Conservation (phyloP, 2,113 vertebrate genomes). For the Onychostruthus taczanowskii region DNA sequence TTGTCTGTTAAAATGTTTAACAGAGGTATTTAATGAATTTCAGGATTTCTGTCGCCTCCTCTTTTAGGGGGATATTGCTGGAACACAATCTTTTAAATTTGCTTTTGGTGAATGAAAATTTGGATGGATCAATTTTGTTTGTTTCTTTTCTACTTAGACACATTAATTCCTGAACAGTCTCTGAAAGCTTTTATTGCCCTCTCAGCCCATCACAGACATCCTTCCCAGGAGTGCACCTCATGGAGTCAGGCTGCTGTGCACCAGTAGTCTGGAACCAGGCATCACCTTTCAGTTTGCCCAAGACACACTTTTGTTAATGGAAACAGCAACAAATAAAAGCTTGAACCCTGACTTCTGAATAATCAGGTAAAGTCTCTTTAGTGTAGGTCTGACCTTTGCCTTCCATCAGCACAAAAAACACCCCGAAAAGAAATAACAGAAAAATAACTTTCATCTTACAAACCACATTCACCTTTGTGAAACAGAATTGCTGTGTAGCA, state of each 20-base stretch:
- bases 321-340: neutral
- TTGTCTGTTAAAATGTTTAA: neutral
- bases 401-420: neutral
- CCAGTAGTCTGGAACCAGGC: neutral
- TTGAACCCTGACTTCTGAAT: slow-evolving; percentile 23
- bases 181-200: neutral
- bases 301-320: neutral
- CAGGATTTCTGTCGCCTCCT: neutral
- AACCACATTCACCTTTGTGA: neutral
- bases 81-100: neutral
- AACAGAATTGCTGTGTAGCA: neutral
- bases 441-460: neutral
- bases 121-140: neutral
- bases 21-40: neutral
- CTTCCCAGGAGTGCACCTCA: neutral
- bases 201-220: neutral
- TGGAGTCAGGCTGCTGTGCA: neutral
- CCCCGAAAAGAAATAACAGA: neutral
- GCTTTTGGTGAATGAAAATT: neutral
- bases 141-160: neutral
- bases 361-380: neutral
- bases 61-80: neutral
- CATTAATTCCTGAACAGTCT: neutral
- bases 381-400: neutral
- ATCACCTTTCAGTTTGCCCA: neutral